Evolutionary conservation across 2,888 invertebrate species (phyloP), one percentile per base, ranked within the genome.

Genomic region (Dryomyza anilis): DNA sequence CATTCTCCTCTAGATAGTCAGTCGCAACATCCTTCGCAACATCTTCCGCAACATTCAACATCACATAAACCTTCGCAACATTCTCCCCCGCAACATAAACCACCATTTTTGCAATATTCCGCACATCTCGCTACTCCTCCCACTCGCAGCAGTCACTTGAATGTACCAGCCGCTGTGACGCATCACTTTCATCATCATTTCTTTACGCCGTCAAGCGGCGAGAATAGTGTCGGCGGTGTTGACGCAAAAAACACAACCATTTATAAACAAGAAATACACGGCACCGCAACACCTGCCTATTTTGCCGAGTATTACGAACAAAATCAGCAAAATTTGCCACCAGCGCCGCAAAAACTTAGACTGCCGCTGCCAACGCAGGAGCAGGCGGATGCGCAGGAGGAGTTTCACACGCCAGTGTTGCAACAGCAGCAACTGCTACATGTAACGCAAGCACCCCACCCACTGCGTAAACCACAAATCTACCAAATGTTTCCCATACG

Each of bases 151-250:
- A 36, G 60, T 1, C 64, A 65, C 19, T 23, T 66, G 64, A 48
- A 53, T 62, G 8, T 63, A 57, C 69, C 73, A 7, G n/a, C n/a
- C n/a, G 27, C 73, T 33, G 73, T 81, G 0, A 78, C 81, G 1
- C 83, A 83, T 68, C 84, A 84, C 59, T 78, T 80, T 36, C 83
- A 84, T 70, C 84, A 84, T 70, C 84, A 84, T 67, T 84, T 80
- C 67, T 84, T 82, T 69, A 77, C 82, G 74, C 71, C 78, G 1
- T 67, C 72, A 21, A 46, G 39, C 27, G 36, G 25, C 14, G 52
- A 52, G 12, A 69, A 70, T 45, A 64, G 59, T 30, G 16, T 29
- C 3, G 36, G 59, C 1, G 69, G 59, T 27, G 63, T 45, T 6
- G 71, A 70, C 29, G 25, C 64, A 33, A 19, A 58, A n/a, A 53